A percentile compares a stretch with the other conserved stretches of the same genome.
Conservation (phyloP, 2,797 vertebrate species). For the Cryptoblepharus egeriae region DNA sequence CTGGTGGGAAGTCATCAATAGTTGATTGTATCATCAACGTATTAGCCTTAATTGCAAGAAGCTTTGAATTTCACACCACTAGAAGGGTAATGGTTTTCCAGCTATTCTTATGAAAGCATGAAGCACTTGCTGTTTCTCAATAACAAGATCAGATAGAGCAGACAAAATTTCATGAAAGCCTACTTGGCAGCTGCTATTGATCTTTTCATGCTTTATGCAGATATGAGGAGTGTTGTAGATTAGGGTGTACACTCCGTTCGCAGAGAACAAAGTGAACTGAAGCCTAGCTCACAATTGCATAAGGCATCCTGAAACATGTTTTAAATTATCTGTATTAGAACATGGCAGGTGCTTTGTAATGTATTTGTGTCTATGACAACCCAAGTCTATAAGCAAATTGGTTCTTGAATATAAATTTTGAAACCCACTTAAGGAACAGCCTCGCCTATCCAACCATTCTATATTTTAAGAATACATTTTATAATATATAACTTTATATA, state of each 20-base stretch:
- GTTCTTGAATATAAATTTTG: neutral
- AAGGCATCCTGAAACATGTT: neutral
- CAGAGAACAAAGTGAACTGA: neutral
- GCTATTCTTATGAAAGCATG: neutral
- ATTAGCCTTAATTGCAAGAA: neutral
- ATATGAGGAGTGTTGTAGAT: neutral
- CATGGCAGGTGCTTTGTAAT: neutral
- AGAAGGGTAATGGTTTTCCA: no score
- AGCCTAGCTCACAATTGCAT: neutral
- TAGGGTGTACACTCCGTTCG: neutral
- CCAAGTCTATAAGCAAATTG: neutral
- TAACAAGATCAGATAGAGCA: neutral
- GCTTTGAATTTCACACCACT: no score
- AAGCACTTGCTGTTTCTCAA: neutral
- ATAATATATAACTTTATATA: no score
- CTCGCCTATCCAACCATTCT: neutral
- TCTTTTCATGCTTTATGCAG: neutral
- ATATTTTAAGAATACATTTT: no score
- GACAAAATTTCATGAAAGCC: neutral
- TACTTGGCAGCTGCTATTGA: neutral
- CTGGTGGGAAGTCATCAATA: neutral
- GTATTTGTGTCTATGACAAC: neutral
- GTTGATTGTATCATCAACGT: neutral
- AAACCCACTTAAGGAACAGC: neutral
- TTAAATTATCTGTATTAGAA: neutral